phyloP scores from a whole-genome alignment of 1,140 invertebrate species.

The Oreohelix idahoensis region DNA sequence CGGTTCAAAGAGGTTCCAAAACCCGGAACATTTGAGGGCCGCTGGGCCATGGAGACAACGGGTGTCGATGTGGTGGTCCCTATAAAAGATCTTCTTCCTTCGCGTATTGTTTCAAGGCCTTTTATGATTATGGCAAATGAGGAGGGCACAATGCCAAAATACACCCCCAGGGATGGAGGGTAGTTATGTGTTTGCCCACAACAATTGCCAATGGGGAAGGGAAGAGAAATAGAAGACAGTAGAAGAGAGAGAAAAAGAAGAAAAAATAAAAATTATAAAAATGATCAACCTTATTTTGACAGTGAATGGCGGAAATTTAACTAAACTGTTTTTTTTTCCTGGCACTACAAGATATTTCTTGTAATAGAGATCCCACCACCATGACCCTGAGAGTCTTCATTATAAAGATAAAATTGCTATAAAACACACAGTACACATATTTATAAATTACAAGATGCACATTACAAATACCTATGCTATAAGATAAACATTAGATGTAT shows the following conservation, averaged over 20 bases:
- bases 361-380: slow-evolving; percentile 5
- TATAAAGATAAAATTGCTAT: no score
- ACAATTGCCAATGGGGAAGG: background rate
- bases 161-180: background rate
- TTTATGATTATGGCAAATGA: slow-evolving; percentile 19
- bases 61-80: slow-evolving; percentile 41
- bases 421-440: no score
- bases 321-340: background rate
- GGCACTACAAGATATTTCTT: background rate
- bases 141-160: background rate
- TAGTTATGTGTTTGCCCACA: slow-evolving; percentile 4
- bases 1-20: background rate
- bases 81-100: slow-evolving; percentile 70
- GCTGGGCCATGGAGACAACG: background rate
- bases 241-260: slow-evolving; percentile 34
- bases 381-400: background rate
- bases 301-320: slow-evolving; percentile 48
- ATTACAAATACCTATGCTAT: no score
- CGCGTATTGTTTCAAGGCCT: slow-evolving; percentile 68
- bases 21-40: background rate
- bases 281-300: slow-evolving; percentile 25
- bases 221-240: slow-evolving; percentile 34
- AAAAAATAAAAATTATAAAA: slow-evolving; percentile 17
- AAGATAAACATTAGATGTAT: no score
- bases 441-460: no score